Conservation (phyloP, 2,888 invertebrate genomes). For the Clepsis dumicolana region DNA sequence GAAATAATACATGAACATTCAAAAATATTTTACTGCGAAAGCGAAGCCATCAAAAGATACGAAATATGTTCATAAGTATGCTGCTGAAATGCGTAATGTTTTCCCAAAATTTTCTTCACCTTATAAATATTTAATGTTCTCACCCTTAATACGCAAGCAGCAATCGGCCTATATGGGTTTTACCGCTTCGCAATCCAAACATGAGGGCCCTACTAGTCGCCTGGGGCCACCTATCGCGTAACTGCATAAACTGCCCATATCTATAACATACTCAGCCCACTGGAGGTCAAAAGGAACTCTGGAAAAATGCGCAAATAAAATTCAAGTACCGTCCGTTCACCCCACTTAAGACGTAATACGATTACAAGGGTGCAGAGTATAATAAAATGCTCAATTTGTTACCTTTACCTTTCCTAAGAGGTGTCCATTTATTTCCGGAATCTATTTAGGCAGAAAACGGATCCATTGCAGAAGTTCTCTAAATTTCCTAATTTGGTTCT, state of each 20-base stretch:
- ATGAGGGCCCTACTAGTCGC: constrained; percentile 16
- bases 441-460: constrained; percentile 54
- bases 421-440: constrained; percentile 64
- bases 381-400: constrained; percentile 79
- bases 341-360: constrained; percentile 63
- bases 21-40: background rate
- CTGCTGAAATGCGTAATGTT: background rate
- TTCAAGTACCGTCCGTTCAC: constrained; percentile 48
- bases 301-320: constrained; percentile 40
- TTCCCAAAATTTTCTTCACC: background rate
- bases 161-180: constrained; percentile 29
- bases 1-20: background rate
- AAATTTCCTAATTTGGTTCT: constrained; percentile 34
- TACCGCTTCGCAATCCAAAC: constrained; percentile 14
- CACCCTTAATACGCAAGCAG: constrained; percentile 12
- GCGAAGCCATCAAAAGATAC: background rate
- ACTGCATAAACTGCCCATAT: constrained; percentile 27
- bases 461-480: constrained; percentile 27
- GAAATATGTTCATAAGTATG: background rate
- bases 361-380: constrained; percentile 71
- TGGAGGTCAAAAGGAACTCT: constrained; percentile 34
- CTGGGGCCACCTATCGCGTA: constrained; percentile 19
- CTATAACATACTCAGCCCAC: constrained; percentile 3
- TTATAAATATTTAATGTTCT: constrained; percentile 25
- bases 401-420: constrained; percentile 65